These are phyloP conservation scores for Phoenicopterus ruber DNA, from an alignment of 2,113 vertebrate genomes.

Conservation along the genomic window DNA sequence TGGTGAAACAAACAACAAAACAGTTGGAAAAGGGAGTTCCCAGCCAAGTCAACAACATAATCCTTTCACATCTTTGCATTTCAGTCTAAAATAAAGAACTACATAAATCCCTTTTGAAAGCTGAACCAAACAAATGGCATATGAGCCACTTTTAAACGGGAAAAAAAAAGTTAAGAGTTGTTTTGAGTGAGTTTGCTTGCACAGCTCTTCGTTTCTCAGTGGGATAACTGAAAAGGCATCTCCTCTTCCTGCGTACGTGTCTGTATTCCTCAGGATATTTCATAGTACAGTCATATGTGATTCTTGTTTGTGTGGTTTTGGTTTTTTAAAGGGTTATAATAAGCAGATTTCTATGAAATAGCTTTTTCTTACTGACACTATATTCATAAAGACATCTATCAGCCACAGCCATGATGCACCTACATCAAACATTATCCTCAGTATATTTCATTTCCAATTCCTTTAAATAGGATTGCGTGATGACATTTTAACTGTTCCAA, in stretches of 20 bases:
- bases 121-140: neutral
- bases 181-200: neutral
- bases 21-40: neutral
- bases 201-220: neutral
- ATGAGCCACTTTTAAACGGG: neutral
- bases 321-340: neutral
- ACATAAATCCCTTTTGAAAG: neutral
- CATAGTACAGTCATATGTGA: neutral
- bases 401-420: neutral
- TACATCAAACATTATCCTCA: neutral
- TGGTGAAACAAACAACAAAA: neutral
- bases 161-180: neutral
- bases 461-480: neutral
- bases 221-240: neutral
- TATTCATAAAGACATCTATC: neutral
- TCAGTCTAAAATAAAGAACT: neutral
- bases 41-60: neutral
- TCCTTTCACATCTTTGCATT: neutral
- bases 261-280: neutral
- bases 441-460: neutral
- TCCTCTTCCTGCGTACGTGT: neutral
- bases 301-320: neutral
- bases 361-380: neutral
- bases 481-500: neutral
- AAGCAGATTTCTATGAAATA: neutral